Evolutionary conservation across 2,113 vertebrate genomes (phyloP).

Genomic region (Orientallactaga bullata): DNA sequence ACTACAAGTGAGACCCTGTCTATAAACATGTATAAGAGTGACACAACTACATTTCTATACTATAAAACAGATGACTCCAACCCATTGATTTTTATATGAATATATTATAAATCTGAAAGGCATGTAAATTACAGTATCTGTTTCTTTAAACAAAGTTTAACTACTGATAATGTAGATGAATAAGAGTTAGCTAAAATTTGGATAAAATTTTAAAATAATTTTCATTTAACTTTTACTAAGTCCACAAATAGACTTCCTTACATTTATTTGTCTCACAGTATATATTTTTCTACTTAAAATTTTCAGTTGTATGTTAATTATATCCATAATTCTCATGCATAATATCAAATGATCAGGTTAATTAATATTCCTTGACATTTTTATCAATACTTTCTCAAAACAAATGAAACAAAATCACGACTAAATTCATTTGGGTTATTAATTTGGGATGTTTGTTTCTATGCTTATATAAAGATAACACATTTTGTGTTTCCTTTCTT

Average conservation of each 20-base stretch:
- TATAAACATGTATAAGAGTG: background rate
- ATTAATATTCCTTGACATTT: slow-evolving; percentile 48
- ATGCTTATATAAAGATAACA: slow-evolving; percentile 26
- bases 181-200: background rate
- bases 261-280: background rate
- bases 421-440: slow-evolving; percentile 28
- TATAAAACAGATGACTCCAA: background rate
- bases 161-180: background rate
- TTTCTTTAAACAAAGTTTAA: background rate
- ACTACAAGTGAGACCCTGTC: background rate
- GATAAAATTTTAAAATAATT: slow-evolving; percentile 15
- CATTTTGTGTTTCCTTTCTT: slow-evolving; percentile 58
- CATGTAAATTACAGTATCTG: background rate
- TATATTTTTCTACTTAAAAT: background rate
- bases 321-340: background rate
- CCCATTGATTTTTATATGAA: background rate
- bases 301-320: background rate
- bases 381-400: background rate
- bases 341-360: slow-evolving; percentile 1
- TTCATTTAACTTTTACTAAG: slow-evolving; percentile 7
- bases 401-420: background rate
- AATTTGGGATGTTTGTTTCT: slow-evolving; percentile 31
- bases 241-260: background rate
- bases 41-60: background rate
- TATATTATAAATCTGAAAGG: background rate